Evolutionary conservation across 2,797 vertebrate genomes (phyloP).

Genomic region (Labeo calbasu): DNA sequence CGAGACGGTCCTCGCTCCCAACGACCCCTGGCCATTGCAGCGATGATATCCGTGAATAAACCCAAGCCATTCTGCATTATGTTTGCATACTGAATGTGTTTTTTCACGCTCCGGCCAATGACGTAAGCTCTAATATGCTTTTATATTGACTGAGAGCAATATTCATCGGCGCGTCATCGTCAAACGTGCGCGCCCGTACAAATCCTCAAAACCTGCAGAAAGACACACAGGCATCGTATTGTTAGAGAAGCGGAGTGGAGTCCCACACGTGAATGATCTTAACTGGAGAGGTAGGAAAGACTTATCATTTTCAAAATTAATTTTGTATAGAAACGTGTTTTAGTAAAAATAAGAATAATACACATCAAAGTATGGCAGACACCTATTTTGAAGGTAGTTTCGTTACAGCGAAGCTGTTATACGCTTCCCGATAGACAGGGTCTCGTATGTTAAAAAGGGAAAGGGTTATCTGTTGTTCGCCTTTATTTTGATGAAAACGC

Average conservation of each 20-base stretch:
- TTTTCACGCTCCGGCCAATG: neutral
- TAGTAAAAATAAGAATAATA: neutral
- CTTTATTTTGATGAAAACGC: neutral
- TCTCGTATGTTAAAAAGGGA: slow-evolving; percentile 2
- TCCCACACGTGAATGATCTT: slow-evolving; percentile 17
- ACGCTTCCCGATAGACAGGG: neutral
- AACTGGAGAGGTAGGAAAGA: slow-evolving; percentile 43
- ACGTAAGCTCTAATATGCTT: neutral
- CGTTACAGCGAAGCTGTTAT: neutral
- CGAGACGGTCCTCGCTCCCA: neutral
- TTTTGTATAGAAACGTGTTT: neutral
- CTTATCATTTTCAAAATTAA: neutral
- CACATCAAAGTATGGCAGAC: neutral
- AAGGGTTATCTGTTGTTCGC: neutral
- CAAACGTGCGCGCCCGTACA: slow-evolving; percentile 32
- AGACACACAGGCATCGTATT: slow-evolving; percentile 46
- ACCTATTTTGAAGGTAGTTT: slow-evolving; percentile 16
- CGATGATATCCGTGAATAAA: neutral
- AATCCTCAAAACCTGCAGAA: slow-evolving; percentile 44
- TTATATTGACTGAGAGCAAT: slow-evolving; percentile 2
- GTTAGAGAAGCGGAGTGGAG: slow-evolving; percentile 28
- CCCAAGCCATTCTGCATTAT: neutral
- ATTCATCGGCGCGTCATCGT: slow-evolving; percentile 35
- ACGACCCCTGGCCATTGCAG: neutral
- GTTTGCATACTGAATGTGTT: neutral